Evolutionary conservation across 2,797 vertebrate species (phyloP).

Genomic region (Catamblyrhynchus diadema): DNA sequence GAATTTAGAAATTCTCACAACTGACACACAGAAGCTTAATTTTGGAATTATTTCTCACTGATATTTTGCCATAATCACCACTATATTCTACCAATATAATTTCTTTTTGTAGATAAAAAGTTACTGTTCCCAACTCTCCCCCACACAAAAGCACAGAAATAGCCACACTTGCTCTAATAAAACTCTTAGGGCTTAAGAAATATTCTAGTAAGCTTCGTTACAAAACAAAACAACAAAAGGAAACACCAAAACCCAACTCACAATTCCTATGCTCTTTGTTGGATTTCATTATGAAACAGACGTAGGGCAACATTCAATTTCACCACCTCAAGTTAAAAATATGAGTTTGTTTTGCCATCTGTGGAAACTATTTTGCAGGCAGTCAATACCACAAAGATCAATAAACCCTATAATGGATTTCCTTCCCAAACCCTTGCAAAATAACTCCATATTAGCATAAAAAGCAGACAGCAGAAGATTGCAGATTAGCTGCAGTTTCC

Average conservation of each 20-base stretch:
- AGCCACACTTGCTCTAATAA: background rate
- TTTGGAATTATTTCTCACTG: background rate
- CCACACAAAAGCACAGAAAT: background rate
- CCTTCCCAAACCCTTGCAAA: background rate
- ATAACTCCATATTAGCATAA: background rate
- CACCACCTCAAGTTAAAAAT: background rate
- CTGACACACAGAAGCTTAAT: background rate
- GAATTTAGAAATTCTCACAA: background rate
- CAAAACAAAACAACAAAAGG: background rate
- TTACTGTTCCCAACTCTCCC: background rate
- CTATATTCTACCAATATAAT: background rate
- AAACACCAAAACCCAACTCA: background rate
- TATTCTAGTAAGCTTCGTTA: background rate
- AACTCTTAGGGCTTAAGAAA: background rate
- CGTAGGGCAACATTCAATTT: background rate
- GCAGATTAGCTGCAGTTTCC: background rate
- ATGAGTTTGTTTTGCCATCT: background rate
- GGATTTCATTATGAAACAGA: background rate
- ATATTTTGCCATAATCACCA: background rate
- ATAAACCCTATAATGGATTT: background rate
- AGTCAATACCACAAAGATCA: conserved; percentile 10
- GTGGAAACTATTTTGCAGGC: background rate
- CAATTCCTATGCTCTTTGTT: background rate
- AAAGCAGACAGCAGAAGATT: background rate
- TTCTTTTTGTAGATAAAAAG: background rate